A percentile compares a stretch with the other conserved stretches of the same genome.
Conservation (phyloP, 1,140 invertebrate genomes). For the Drepana arcuata region DNA sequence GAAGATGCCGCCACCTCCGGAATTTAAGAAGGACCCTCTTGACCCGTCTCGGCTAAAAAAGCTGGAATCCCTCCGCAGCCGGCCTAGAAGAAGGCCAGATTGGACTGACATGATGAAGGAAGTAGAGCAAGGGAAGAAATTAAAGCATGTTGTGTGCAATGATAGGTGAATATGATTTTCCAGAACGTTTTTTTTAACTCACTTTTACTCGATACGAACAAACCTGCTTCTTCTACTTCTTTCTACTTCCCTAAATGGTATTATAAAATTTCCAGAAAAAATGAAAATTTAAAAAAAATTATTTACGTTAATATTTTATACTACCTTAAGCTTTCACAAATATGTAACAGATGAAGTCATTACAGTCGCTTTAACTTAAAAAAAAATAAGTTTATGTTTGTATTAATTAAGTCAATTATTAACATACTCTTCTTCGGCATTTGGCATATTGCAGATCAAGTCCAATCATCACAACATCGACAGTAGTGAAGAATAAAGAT, state of each 20-base stretch:
- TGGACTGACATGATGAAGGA: conserved; percentile 93
- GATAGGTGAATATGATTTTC: conserved; percentile 74
- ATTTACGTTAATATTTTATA: too few species aligned
- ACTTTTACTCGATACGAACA: too few species aligned
- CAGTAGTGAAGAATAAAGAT: conserved; percentile 78
- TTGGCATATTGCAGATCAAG: conserved; percentile 73
- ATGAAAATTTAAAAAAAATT: too few species aligned
- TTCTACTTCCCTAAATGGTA: too few species aligned
- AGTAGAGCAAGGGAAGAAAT: conserved; percentile 82
- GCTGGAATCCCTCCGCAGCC: conserved; percentile 77
- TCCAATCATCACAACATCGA: conserved; percentile 73
- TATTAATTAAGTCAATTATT: too few species aligned
- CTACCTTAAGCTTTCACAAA: too few species aligned
- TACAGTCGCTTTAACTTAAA: too few species aligned
- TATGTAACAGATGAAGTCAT: too few species aligned
- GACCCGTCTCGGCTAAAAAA: conserved; percentile 72
- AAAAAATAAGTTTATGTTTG: conserved; percentile 6
- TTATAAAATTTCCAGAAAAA: background rate
- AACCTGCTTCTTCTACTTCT: too few species aligned
- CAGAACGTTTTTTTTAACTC: too few species aligned
- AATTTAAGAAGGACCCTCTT: conserved; percentile 66
- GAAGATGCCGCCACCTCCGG: conserved; percentile 80
- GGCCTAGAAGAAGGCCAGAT: conserved; percentile 86
- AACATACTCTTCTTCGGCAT: too few species aligned
- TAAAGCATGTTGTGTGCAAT: conserved; percentile 87